Evolutionary conservation across 2,113 vertebrate species (phyloP).

Genomic region (Trochalopteron elliotii): DNA sequence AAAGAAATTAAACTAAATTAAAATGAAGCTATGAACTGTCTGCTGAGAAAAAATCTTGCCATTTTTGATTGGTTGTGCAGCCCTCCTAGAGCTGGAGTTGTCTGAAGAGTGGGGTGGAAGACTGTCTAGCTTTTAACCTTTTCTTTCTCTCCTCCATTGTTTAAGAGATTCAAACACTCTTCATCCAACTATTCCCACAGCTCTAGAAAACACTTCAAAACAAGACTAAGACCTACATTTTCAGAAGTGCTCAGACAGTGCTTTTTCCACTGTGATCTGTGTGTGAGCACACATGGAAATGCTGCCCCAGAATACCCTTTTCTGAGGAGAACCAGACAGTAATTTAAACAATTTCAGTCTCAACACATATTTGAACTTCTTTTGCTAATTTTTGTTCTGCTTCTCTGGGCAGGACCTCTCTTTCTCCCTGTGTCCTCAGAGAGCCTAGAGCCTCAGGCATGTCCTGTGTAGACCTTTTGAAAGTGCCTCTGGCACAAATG

Average conservation of each 20-base stretch:
- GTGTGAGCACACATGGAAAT: not conserved
- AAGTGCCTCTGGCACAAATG: not conserved
- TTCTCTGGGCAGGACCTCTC: not conserved
- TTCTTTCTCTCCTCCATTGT: not conserved
- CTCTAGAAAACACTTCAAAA: constrained; percentile 15
- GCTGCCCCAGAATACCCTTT: not conserved
- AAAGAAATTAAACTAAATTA: not conserved
- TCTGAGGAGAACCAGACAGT: not conserved
- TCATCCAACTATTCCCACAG: not conserved
- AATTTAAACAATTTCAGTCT: not conserved
- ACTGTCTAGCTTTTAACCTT: not conserved
- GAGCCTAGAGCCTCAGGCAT: not conserved
- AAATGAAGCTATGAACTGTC: not conserved
- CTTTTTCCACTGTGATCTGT: not conserved
- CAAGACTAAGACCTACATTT: not conserved
- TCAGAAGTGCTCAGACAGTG: not conserved
- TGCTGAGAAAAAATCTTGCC: not conserved
- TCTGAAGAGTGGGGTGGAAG: not conserved
- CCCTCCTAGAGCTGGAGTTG: not conserved
- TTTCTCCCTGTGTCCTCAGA: not conserved
- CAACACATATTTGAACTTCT: not conserved
- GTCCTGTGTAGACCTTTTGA: not conserved
- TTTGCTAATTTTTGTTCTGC: not conserved
- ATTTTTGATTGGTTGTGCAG: not conserved
- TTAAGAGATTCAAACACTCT: not conserved